These are phyloP conservation scores for Ips nitidus DNA, from an alignment of 1,140 invertebrate species.

Conservation along the genomic window DNA sequence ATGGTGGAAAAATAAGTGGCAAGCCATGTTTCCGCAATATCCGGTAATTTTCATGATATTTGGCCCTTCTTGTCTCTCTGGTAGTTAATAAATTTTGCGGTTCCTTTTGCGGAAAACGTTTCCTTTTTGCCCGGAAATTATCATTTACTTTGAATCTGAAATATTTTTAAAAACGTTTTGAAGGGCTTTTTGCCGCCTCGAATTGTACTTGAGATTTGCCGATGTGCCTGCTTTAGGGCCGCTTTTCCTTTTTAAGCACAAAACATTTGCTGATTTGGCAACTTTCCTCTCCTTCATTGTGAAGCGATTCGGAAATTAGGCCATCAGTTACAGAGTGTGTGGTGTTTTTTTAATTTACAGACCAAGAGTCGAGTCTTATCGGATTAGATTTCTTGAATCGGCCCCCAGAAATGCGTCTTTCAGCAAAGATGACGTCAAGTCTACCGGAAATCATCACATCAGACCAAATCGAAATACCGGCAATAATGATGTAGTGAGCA, in stretches of 20 bases:
- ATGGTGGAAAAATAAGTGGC: background rate
- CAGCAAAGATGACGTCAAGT: background rate
- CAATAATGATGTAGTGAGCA: slow-evolving; percentile 70
- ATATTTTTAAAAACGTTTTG: too few species aligned
- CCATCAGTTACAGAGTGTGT: background rate
- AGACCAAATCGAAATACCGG: slow-evolving; percentile 57
- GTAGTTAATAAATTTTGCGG: slow-evolving; percentile 12
- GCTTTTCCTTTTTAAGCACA: slow-evolving; percentile 15
- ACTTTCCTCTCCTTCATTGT: slow-evolving; percentile 31
- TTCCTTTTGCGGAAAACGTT: background rate
- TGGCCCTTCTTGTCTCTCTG: background rate
- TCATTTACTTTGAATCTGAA: background rate
- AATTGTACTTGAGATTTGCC: slow-evolving; percentile 28
- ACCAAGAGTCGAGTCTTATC: background rate
- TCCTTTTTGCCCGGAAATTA: background rate
- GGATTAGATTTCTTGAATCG: background rate
- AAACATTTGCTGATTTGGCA: slow-evolving; percentile 35
- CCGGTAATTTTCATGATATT: slow-evolving; percentile 4
- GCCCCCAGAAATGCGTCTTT: background rate
- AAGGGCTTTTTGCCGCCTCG: background rate
- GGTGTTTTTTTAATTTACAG: background rate
- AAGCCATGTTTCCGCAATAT: slow-evolving; percentile 6
- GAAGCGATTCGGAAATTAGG: slow-evolving; percentile 20
- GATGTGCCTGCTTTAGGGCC: slow-evolving; percentile 7
- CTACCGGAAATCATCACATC: slow-evolving; percentile 23